Conservation (phyloP, 2,888 invertebrate genomes). For the Pyrocoelia pectoralis region DNA sequence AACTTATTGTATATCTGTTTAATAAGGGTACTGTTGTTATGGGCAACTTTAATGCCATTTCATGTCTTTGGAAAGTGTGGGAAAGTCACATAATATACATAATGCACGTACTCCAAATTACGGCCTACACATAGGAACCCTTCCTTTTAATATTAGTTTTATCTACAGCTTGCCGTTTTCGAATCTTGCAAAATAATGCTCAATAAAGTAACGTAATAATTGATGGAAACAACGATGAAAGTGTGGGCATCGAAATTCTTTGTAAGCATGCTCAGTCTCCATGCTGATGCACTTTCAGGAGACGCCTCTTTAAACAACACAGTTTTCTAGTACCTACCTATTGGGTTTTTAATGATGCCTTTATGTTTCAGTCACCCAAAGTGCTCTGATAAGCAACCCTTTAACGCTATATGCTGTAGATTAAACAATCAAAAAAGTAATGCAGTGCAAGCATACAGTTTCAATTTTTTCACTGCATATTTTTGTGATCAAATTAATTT, state of each 20-base stretch:
- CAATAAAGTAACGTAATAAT: too few species aligned
- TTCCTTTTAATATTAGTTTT: background rate
- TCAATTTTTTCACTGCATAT: too few species aligned
- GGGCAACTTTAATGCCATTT: background rate
- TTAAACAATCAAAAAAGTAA: background rate
- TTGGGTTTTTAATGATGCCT: background rate
- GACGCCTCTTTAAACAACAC: background rate
- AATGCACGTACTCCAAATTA: background rate
- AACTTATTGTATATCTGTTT: background rate
- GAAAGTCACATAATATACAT: background rate
- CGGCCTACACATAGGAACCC: background rate
- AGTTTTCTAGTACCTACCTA: background rate
- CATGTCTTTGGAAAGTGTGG: background rate
- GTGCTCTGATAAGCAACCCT: constrained; percentile 19
- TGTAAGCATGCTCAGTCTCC: background rate
- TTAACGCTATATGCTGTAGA: constrained; percentile 8
- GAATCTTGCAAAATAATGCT: too few species aligned
- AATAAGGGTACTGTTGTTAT: background rate
- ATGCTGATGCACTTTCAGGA: background rate
- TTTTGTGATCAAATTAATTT: too few species aligned
- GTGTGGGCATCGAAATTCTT: too few species aligned
- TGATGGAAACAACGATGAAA: too few species aligned
- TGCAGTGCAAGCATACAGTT: too few species aligned
- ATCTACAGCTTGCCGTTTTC: background rate
- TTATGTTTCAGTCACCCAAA: constrained; percentile 17